These are phyloP conservation scores for Dysdera silvatica DNA, from an alignment of 1,140 invertebrate genomes.

Conservation along the genomic window DNA sequence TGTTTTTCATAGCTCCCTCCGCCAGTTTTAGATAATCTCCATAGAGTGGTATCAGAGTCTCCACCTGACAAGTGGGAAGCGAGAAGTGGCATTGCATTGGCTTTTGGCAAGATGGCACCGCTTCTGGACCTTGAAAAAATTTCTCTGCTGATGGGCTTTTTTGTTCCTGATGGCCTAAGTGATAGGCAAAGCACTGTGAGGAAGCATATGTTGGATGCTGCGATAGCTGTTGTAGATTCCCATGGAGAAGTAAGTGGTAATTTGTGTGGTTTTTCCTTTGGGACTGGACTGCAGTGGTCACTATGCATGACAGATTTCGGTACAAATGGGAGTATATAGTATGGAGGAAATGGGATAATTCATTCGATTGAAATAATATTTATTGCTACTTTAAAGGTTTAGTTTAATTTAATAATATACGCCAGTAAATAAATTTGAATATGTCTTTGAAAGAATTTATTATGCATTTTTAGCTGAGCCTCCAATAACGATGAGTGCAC, in stretches of 20 bases:
- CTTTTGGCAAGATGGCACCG: slow-evolving; percentile 63
- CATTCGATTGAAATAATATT: too few species aligned
- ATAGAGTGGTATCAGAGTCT: slow-evolving; percentile 72
- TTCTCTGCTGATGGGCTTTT: slow-evolving; percentile 60
- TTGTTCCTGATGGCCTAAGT: slow-evolving; percentile 75
- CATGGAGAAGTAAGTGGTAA: slow-evolving; percentile 64
- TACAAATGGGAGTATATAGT: too few species aligned
- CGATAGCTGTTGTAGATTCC: slow-evolving; percentile 78
- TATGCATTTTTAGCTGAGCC: too few species aligned
- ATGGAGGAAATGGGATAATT: too few species aligned
- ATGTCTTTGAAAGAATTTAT: too few species aligned
- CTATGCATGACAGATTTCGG: too few species aligned
- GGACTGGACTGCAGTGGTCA: too few species aligned
- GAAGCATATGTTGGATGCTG: slow-evolving; percentile 83
- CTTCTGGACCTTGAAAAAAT: slow-evolving; percentile 60
- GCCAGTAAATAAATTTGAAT: too few species aligned
- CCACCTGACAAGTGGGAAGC: slow-evolving; percentile 71
- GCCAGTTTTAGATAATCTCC: slow-evolving; percentile 81
- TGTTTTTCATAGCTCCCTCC: slow-evolving; percentile 60
- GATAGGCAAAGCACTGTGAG: slow-evolving; percentile 76
- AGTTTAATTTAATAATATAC: too few species aligned
- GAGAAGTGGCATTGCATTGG: slow-evolving; percentile 75
- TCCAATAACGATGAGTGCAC: too few species aligned
- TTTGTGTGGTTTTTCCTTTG: too few species aligned
- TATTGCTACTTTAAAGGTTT: too few species aligned